These are phyloP conservation scores for Drosophila silvestris DNA, from an alignment of 2,888 invertebrate species.

Conservation along the genomic window DNA sequence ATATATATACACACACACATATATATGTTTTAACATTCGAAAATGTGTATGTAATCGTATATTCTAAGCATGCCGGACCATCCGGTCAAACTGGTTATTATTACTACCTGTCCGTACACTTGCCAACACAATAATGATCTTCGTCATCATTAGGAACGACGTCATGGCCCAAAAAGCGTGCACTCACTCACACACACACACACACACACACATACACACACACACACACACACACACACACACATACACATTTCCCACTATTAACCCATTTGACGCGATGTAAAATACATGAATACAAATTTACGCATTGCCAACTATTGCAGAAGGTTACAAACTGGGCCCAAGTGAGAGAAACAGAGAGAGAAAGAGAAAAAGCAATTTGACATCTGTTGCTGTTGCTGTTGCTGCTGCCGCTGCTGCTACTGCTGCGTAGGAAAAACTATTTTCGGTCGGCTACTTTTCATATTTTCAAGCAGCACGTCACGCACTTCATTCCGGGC, in stretches of 20 bases:
- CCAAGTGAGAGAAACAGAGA: not conserved
- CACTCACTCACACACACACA: not conserved
- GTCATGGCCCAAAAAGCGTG: slow-evolving; percentile 49
- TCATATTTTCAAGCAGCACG: slow-evolving; percentile 51
- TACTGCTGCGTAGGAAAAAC: slow-evolving; percentile 38
- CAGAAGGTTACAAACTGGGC: slow-evolving; percentile 16
- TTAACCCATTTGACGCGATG: slow-evolving; percentile 74
- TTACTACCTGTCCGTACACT: slow-evolving; percentile 53
- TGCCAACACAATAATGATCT: slow-evolving; percentile 33
- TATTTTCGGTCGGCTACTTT: slow-evolving; percentile 55
- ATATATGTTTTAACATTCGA: not conserved
- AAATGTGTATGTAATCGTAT: slow-evolving; percentile 9
- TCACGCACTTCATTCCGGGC: slow-evolving; percentile 55
- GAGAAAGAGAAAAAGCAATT: not conserved
- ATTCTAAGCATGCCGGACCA: slow-evolving; percentile 68
- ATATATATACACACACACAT: not conserved
- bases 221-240: not conserved
- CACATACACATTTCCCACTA: slow-evolving; percentile 62
- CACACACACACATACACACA: not conserved
- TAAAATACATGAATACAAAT: slow-evolving; percentile 70
- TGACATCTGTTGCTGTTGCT: slow-evolving; percentile 49
- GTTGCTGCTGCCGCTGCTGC: slow-evolving; percentile 1
- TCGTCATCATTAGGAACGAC: slow-evolving; percentile 24
- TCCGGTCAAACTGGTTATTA: slow-evolving; percentile 72
- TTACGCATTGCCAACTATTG: slow-evolving; percentile 39